These are phyloP conservation scores for Rostratula benghalensis DNA, from an alignment of 2,113 vertebrate genomes.

Conservation along the genomic window DNA sequence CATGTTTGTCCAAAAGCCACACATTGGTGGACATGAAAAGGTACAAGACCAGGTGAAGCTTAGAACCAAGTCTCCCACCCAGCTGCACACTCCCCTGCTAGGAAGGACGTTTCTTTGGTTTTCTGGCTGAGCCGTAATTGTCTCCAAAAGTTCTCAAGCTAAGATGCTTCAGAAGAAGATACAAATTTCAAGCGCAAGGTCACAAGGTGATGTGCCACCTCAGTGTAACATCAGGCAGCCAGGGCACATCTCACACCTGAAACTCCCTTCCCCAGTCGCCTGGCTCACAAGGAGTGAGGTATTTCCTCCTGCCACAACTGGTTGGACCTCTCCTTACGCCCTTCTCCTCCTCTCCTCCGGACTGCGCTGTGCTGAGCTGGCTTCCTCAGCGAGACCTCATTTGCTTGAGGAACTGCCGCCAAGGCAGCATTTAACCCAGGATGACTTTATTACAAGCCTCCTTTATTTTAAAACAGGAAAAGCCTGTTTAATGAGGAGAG, in stretches of 20 bases:
- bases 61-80: neutral
- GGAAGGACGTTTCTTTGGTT: neutral
- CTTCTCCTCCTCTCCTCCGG: neutral
- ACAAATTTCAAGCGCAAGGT: neutral
- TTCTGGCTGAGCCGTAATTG: neutral
- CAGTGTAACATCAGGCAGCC: fast-evolving
- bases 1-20: neutral
- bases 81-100: neutral
- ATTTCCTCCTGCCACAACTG: neutral
- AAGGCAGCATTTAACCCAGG: conserved; percentile 31
- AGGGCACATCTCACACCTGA: fast-evolving
- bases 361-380: neutral
- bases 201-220: neutral
- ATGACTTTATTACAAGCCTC: conserved; percentile 4
- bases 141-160: neutral
- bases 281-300: fast-evolving
- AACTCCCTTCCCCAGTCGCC: neutral
- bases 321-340: neutral
- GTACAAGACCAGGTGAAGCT: fast-evolving
- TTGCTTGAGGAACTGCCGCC: conserved; percentile 5
- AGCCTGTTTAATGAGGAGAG: conserved; percentile 35
- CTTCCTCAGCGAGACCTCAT: neutral
- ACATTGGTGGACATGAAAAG: neutral
- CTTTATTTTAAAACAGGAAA: conserved; percentile 53
- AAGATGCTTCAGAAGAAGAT: neutral